A percentile compares a stretch with the other conserved stretches of the same genome.
phyloP scores from a whole-genome alignment of 2,888 invertebrate species.

The Steinernema hermaphroditum region DNA sequence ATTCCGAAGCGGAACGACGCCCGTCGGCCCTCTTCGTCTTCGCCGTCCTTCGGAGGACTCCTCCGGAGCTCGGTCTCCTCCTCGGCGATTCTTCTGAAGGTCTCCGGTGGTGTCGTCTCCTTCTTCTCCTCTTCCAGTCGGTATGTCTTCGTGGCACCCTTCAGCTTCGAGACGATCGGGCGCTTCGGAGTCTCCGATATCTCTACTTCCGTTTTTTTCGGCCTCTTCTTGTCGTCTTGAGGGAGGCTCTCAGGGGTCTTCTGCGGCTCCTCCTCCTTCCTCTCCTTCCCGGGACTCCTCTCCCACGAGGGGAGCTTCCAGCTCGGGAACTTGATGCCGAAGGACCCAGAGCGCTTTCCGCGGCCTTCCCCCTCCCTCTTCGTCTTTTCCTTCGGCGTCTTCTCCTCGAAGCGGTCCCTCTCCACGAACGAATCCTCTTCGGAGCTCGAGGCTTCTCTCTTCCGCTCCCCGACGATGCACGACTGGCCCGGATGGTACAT shows the following conservation, averaged over 20 bases:
- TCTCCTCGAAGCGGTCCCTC: constrained; percentile 8
- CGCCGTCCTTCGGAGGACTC: background rate
- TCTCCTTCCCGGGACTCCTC: constrained; percentile 10
- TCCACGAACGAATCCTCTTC: constrained; percentile 4
- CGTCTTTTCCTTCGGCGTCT: background rate
- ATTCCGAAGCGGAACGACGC: constrained; percentile 28
- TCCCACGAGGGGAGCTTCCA: constrained; percentile 17
- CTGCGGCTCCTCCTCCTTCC: background rate
- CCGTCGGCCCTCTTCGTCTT: constrained; percentile 14
- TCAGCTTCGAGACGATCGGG: background rate
- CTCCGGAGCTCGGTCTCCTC: background rate
- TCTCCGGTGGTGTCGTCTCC: background rate
- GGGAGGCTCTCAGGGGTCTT: constrained; percentile 21
- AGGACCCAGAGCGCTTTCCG: constrained; percentile 1
- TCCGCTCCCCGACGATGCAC: background rate
- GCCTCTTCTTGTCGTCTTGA: no score
- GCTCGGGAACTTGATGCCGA: constrained; percentile 18
- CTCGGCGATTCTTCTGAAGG: background rate
- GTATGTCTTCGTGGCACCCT: constrained; percentile 3
- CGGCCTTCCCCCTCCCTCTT: constrained; percentile 2
- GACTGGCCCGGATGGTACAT: constrained; percentile 28
- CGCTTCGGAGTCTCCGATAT: background rate
- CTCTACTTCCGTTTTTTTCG: constrained; percentile 13
- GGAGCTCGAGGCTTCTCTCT: background rate
- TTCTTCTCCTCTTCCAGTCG: background rate